Evolutionary conservation across 2,113 vertebrate species (phyloP), one percentile per base, ranked within the genome.

Genomic region (Gymnocephalus cernua): DNA sequence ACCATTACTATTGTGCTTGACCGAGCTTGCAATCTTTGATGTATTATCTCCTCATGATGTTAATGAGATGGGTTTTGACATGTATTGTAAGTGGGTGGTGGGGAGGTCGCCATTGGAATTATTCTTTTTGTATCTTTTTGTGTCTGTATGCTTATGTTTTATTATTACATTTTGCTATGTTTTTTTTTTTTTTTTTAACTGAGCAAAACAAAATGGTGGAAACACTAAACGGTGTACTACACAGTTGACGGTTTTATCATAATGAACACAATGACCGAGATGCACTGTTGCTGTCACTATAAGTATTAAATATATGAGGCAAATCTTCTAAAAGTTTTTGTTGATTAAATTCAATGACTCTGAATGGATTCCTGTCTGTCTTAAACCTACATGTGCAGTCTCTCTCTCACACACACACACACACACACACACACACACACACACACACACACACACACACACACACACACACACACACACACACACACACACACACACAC

Each of bases 321-420:
- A 25, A 21, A 48, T 32, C 56, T 18, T 77, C 35, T 7, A 6
- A 57, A 32, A 13, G 21, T 11, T 14, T n/a, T 54, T 70, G 32
- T 16, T 23, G 21, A 29, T 77, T 45, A 71, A 58, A 69, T 79
- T 84, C 71, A 86, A 11, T 12, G 54, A 73, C 12, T 71, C 5
- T 68, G 70, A 83, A 58, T 59, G 21, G n/a, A 68, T n/a, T 32
- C 38, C 2, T 41, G 54, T 78, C 53, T 62, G 35, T 66, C 64
- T 71, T n/a, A 23, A 71, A 38, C 27, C n/a, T 23, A 25, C 59
- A 25, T 21, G 32, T 59, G 53, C 32, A 45, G 50, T 35, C 65
- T 27, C 35, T 13, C 27, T 16, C 38, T 38, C 59, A 47, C 25
- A 68, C 57, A 19, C 41, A 25, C 76, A 35, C 38, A 32, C 29